Evolutionary conservation across 2,797 vertebrate genomes (phyloP).

Genomic region (Tenualosa thibaudeaui): DNA sequence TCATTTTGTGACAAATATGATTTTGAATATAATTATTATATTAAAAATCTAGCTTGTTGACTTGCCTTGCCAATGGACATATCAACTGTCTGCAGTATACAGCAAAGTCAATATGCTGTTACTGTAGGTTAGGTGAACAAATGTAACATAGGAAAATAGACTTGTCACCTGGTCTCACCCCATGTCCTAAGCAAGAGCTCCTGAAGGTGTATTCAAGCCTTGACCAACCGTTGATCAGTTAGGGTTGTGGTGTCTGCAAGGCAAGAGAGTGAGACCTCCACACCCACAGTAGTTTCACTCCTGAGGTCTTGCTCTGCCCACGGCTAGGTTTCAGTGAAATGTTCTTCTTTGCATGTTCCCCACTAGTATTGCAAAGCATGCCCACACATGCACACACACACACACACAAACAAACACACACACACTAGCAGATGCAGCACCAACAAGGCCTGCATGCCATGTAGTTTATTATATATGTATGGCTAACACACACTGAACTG

Average conservation of each 20-base stretch:
- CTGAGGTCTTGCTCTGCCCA: slow-evolving; percentile 7
- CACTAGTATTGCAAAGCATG: background rate
- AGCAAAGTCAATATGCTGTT: background rate
- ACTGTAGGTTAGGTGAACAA: background rate
- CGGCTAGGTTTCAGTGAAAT: background rate
- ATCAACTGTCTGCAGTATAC: background rate
- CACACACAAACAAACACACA: background rate
- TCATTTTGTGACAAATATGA: background rate
- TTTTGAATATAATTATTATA: too few relatives aligned
- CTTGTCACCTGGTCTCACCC: background rate
- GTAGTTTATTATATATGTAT: background rate
- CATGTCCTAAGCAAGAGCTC: background rate
- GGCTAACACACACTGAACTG: background rate
- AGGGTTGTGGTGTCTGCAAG: slow-evolving; percentile 11
- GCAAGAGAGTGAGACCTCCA: background rate
- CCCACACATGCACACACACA: background rate
- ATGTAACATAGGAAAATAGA: background rate
- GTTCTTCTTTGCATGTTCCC: background rate
- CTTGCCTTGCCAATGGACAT: background rate
- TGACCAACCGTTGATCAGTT: slow-evolving; percentile 14
- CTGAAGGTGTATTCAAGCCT: slow-evolving; percentile 9
- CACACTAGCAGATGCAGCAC: background rate
- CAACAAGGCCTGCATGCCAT: background rate
- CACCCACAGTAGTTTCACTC: slow-evolving; percentile 13
- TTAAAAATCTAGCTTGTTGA: background rate